Base-by-base conservation (phyloP, 92 coral and sea anemone species). In the Epizoanthus ramosus region DNA sequence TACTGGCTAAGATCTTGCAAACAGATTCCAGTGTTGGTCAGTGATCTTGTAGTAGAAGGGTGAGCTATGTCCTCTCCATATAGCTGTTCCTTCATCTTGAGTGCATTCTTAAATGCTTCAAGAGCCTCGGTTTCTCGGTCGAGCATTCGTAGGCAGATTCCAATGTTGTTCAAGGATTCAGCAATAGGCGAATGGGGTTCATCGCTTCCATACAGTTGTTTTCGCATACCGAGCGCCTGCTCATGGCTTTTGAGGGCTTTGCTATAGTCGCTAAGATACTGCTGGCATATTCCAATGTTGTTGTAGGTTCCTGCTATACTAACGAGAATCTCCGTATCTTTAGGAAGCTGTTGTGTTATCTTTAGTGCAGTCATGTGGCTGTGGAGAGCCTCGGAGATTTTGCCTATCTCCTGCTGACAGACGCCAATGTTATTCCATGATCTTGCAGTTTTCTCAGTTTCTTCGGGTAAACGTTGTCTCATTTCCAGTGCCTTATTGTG, bases 21-120 rank as follows among this genome's bases (percentile, higher is more conserved):
- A 53, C 82, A 59, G 41, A 56, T 15, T 21, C 71, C 82, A 59
- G 33, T 58, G 66, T 77, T 77, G 70, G n/a, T 23, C 31, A 21
- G 25, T 25, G 68, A 25, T 77, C 39, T 65, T 12, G 82, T 71
- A 25, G 57, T 57, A 43, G 23, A 25, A 8, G 37, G 66, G 31
- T 54, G 33, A 56, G 19, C 50, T 23, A 50, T 18, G 21, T 77
- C 82, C 41, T 77, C 47, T 24, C 82, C 82, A 59, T 2, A 59
- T 45, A 77, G 25, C 41, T 21, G 22, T 6, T 21, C 12, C 6
- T 68, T 68, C 74, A 68, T 68, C 53, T 68, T n/a, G 16, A 68
- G 53, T 13, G 18, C 52, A 3, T 68, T 68, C 47, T 68, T 18
- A 5, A 21, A 43, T 8, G 3, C 25, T 3, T 56, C 4, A 5